Conservation (phyloP, 2,797 vertebrate genomes). For the Muscicapa comitata region DNA sequence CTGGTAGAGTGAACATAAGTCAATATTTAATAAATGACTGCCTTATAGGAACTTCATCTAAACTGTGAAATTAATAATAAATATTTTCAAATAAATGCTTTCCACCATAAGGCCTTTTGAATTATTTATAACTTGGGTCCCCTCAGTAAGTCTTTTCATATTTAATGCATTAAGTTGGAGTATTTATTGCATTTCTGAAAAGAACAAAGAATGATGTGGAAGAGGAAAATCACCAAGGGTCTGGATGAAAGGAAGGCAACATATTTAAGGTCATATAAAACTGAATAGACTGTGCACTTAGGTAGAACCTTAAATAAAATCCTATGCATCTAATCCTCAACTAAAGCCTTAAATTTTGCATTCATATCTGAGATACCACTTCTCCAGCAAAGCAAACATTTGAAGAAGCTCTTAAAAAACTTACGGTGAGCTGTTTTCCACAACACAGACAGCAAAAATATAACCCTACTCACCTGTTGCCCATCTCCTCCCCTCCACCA, state of each 20-base stretch:
- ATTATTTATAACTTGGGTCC: slow-evolving; percentile 64
- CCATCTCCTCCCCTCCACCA: neutral
- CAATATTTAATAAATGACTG: slow-evolving; percentile 68
- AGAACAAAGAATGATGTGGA: slow-evolving; percentile 28
- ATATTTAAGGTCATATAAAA: slow-evolving; percentile 1
- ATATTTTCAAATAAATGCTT: slow-evolving; percentile 68
- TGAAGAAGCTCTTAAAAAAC: neutral
- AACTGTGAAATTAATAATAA: slow-evolving; percentile 71
- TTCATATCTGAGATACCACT: neutral
- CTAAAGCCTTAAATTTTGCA: neutral
- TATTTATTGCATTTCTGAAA: slow-evolving; percentile 60
- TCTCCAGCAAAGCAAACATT: neutral
- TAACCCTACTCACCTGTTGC: neutral
- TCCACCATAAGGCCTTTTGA: slow-evolving; percentile 53
- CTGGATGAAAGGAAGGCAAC: neutral
- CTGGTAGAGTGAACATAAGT: slow-evolving; percentile 12
- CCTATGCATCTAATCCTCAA: neutral
- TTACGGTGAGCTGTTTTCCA: neutral
- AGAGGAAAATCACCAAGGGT: neutral
- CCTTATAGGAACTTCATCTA: slow-evolving; percentile 49
- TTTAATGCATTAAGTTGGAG: slow-evolving; percentile 68
- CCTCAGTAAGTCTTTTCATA: slow-evolving; percentile 66
- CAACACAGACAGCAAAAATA: neutral
- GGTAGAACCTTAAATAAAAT: neutral
- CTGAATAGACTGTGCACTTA: neutral